Percentiles rank a stretch among this genome's conserved stretches.
Evolutionary conservation across 37 sponge, comb jelly and placozoan genomes (phyloP).

Genomic region (Ephydatia muelleri): DNA sequence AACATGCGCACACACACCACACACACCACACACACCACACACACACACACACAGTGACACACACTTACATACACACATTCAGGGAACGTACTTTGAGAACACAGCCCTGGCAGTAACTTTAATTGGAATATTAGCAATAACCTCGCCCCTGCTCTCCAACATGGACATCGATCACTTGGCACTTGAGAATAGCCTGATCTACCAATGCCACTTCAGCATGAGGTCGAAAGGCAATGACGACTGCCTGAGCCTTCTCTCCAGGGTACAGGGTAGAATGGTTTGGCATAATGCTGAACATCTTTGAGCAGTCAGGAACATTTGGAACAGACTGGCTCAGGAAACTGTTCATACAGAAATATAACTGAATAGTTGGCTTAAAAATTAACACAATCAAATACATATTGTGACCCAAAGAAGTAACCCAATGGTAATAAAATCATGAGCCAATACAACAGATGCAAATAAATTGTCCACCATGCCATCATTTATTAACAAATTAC

Average conservation of each 20-base stretch:
- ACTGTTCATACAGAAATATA: background rate
- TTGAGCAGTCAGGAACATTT: conserved; percentile 38
- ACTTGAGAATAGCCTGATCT: conserved; percentile 87
- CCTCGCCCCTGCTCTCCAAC: conserved; percentile 86
- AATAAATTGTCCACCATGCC: too few relatives aligned
- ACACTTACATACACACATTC: background rate
- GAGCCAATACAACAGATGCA: background rate
- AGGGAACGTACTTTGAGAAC: conserved; percentile 69
- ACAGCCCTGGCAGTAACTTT: conserved; percentile 85
- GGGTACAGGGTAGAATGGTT: conserved; percentile 76
- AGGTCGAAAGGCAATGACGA: conserved; percentile 74
- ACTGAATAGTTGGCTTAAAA: background rate
- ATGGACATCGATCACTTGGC: conserved; percentile 89
- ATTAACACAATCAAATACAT: background rate
- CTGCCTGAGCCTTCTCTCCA: conserved; percentile 85
- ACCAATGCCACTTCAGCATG: conserved; percentile 79
- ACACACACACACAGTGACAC: background rate
- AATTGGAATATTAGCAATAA: conserved; percentile 95
- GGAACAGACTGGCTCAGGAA: background rate
- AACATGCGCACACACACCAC: too few relatives aligned
- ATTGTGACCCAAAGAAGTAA: too few relatives aligned
- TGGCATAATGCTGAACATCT: conserved; percentile 78
- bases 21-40: conserved; percentile 15
- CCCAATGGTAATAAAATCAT: background rate
- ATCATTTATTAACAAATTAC: too few relatives aligned